Evolutionary conservation across 2,888 invertebrate genomes (phyloP).

Genomic region (Mythimna lalbum): DNA sequence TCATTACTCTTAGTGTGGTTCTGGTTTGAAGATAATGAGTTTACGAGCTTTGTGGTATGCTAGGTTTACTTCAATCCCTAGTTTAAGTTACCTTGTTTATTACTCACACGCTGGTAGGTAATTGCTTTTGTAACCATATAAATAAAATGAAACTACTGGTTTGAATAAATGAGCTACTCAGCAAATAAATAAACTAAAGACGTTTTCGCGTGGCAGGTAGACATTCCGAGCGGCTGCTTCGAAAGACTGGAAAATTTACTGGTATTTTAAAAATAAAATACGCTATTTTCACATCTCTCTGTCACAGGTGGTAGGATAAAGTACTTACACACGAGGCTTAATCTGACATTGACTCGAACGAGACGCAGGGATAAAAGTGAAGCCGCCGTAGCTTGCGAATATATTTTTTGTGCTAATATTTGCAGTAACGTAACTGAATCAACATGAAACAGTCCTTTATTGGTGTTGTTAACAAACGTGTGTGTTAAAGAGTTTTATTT

Average conservation of each 20-base stretch:
- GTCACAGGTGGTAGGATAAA: slow-evolving; percentile 78
- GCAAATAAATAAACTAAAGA: slow-evolving; percentile 33
- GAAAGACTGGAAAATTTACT: slow-evolving; percentile 51
- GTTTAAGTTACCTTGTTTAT: neutral
- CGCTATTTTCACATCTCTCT: slow-evolving; percentile 63
- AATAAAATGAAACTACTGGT: neutral
- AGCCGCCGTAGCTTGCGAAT: slow-evolving; percentile 29
- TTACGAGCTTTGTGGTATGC: neutral
- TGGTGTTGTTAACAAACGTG: slow-evolving; percentile 48
- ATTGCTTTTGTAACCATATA: neutral
- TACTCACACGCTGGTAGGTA: neutral
- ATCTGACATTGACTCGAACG: slow-evolving; percentile 75
- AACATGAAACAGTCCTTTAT: slow-evolving; percentile 53
- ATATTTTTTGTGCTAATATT: slow-evolving; percentile 55
- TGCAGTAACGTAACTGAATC: slow-evolving; percentile 47
- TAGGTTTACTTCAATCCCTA: neutral
- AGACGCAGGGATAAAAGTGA: slow-evolving; percentile 66
- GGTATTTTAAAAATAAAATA: slow-evolving; percentile 66
- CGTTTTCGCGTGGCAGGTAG: slow-evolving; percentile 28
- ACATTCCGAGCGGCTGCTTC: slow-evolving; percentile 28
- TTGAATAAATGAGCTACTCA: slow-evolving; percentile 3
- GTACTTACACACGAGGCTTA: slow-evolving; percentile 74
- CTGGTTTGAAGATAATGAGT: neutral
- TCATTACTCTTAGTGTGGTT: slow-evolving; percentile 16
- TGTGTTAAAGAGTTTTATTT: slow-evolving; percentile 41